These are phyloP conservation scores for Drosophila watanabei DNA, from an alignment of 1,140 invertebrate genomes.

Conservation along the genomic window DNA sequence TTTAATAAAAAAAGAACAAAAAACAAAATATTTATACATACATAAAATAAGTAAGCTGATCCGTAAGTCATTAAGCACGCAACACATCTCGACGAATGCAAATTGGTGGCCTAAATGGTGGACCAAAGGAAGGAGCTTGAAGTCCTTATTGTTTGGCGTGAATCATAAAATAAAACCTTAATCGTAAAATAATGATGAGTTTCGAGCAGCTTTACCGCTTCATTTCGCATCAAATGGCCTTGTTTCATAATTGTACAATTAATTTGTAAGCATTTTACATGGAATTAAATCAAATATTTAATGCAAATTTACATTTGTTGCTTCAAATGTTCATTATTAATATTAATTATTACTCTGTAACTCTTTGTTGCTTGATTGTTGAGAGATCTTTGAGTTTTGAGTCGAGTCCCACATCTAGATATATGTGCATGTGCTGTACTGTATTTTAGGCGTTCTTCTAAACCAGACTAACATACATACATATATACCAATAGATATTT, in stretches of 20 bases:
- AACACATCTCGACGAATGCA: conserved; percentile 14
- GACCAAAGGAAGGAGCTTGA: conserved; percentile 36
- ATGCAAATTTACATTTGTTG: conserved; percentile 73
- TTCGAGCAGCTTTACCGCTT: conserved; percentile 46
- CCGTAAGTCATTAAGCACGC: conserved; percentile 34
- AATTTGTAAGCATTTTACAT: conserved; percentile 78
- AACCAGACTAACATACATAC: conserved; percentile 52
- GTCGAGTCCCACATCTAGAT: conserved; percentile 31
- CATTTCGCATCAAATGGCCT: conserved; percentile 60
- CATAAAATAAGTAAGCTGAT: conserved; percentile 45
- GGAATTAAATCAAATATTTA: conserved; percentile 79
- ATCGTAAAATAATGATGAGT: conserved; percentile 33
- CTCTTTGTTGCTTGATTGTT: conserved; percentile 80
- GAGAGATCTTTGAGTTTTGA: conserved; percentile 46
- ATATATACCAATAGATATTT: conserved; percentile 81
- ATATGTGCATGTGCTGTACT: conserved; percentile 43
- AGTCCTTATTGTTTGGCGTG: conserved; percentile 23
- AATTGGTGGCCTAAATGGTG: conserved; percentile 33
- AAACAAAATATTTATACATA: conserved; percentile 33
- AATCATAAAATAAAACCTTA: conserved; percentile 18
- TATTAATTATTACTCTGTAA: conserved; percentile 61
- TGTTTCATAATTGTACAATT: conserved; percentile 81
- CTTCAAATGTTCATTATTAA: conserved; percentile 75
- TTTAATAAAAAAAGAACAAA: conserved; percentile 33
- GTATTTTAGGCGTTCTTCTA: conserved; percentile 76